Base-by-base conservation (phyloP, 2,797 vertebrate species). In the Sebastes steindachneri region DNA sequence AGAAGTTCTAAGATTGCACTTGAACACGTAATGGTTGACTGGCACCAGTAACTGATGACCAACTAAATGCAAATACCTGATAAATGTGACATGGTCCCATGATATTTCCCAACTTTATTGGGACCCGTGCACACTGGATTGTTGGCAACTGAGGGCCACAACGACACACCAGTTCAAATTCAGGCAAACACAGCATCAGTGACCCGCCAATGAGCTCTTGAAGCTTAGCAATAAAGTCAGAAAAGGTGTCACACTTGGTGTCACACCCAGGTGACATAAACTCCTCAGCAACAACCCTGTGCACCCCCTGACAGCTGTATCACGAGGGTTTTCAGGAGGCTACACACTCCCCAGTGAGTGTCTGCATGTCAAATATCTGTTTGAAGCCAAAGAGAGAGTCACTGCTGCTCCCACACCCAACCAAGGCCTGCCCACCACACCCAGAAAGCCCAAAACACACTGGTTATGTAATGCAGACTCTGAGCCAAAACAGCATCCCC, bases 401-500 rank as follows among this genome's bases (percentile, higher is more conserved):
- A 54, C 37, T 21, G 26, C 65, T 68, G 45, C 15, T 48, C 26
- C 37, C 58, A 41, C 74, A 3, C 78, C 77, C 76, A 62, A 73
- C 45, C 70, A 19, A 48, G 17, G 45, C 58, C 59, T 62, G 33
- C 72, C 79, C 81, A 80, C 83, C 86, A 90, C 86, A 83, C 89
- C 89, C 88, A 78, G 48, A 55, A 53, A 51, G 57, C 59, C 79
- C 75, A 66, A 84, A 83, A 77, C 77, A 82, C 59, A 74, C 51
- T 0, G 57, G 58, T 89, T 91, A 92, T 89, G 83, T 83, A 86
- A 92, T 77, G 71, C 7, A 41, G 35, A 74, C 79, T 63, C 19
- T 3, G 68, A 86, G 86, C 83, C 85, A 82, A 86, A 87, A 77
- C 84, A 81, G 75, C 69, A 84, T 87, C 79, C 60, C 76, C 77